Conservation (phyloP, 1,140 invertebrate species). For the Leucophenga varia region DNA sequence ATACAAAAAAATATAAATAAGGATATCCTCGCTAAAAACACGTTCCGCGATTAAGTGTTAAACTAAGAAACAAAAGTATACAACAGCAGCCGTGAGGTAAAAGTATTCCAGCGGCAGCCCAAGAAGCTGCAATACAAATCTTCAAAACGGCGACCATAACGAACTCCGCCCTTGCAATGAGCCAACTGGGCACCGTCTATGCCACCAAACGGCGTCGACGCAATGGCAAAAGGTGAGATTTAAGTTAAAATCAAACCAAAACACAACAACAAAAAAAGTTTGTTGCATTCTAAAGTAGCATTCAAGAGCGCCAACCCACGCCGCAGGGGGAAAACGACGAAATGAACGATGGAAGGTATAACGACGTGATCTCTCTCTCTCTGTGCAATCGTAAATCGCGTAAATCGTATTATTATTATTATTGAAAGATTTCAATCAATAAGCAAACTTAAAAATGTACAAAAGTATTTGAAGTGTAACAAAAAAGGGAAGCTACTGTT, state of each 20-base stretch:
- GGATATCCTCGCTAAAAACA: too few relatives aligned
- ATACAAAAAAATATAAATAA: too few relatives aligned
- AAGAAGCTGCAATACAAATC: conserved; percentile 32
- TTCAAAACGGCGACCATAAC: conserved; percentile 56
- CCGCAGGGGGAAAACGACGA: too few relatives aligned
- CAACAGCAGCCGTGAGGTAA: too few relatives aligned
- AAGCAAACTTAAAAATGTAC: conserved; percentile 16
- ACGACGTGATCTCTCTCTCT: conserved; percentile 12
- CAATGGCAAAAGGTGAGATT: conserved; percentile 89
- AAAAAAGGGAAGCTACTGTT: too few relatives aligned
- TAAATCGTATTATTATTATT: too few relatives aligned
- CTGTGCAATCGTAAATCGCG: too few relatives aligned
- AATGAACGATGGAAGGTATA: too few relatives aligned
- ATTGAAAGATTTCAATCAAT: conserved; percentile 47
- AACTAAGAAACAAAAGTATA: conserved; percentile 43
- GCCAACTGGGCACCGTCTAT: conserved; percentile 90
- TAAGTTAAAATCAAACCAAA: not conserved
- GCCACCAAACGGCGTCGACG: conserved; percentile 88
- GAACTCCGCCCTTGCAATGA: conserved; percentile 63
- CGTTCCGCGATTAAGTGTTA: too few relatives aligned
- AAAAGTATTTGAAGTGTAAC: too few relatives aligned
- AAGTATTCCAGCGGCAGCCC: conserved; percentile 14
- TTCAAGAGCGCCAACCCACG: conserved; percentile 4
- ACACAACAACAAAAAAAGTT: not conserved
- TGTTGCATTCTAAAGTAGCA: conserved; percentile 1